Evolutionary conservation across 92 coral and sea anemone species (phyloP), one percentile per base, ranked within the genome.

Genomic region (Palythoa grandis): DNA sequence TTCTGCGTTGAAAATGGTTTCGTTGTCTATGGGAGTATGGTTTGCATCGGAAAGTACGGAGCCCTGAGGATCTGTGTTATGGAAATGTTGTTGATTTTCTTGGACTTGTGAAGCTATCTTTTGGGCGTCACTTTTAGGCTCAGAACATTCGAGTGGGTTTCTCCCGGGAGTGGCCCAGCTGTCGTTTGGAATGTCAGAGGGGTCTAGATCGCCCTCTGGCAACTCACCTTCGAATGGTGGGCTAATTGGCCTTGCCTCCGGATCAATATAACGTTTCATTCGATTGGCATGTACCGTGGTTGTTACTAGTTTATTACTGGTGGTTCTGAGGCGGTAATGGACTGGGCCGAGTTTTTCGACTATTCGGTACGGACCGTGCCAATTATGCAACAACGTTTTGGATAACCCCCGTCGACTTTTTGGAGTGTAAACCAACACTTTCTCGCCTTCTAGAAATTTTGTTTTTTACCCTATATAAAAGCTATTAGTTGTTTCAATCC

Each of bases 381-480:
- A 90, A 43, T 82, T 72, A 38, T 90, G 93, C 11, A 82, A 25
- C 5, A 90, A 24, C 70, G 83, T 90, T 72, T 90, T 90, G 4
- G 93, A 86, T 2, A 90, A 56, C 1, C 92, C 86, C 61, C 50
- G 82, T 7, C 66, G 16, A 0, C 74, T 56, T 60, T 82, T 66
- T 10, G 92, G 92, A 2, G 92, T 89, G 53, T 69, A 89, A 5
- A 86, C 89, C 92, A 87, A 89, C 17, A 86, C 89, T 19, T 29
- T 72, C 3, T 89, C 76, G 2, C 89, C 92, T 58, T 77, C 83
- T 14, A 77, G 37, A 23, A 86, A 79, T 25, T 38, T 25, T n/a
- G 87, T 82, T 11, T 72, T 67, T 0, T n/a, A n/a, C 17, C 24
- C 3, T 82, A 74, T 14, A 47, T 58, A n/a, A 40, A 40, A 67